phyloP scores from a whole-genome alignment of 1,140 invertebrate genomes.

The Planococcus citri region DNA sequence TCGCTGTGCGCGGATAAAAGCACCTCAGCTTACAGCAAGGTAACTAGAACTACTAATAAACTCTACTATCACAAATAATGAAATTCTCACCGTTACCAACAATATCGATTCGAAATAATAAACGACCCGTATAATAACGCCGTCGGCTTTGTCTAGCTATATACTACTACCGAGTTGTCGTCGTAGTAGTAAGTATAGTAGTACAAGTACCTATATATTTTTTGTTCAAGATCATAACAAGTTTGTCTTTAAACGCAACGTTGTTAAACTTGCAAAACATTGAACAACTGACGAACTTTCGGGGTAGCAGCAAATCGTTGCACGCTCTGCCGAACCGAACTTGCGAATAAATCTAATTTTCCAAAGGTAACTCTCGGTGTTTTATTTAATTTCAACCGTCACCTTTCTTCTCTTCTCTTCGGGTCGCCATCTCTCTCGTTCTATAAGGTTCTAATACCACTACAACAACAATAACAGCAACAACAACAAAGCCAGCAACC shows the following conservation, averaged over 20 bases:
- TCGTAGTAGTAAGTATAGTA: not conserved
- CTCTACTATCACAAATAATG: too few relatives aligned
- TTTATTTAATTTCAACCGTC: not conserved
- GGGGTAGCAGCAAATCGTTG: not conserved
- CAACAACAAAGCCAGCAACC: too few relatives aligned
- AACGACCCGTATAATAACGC: slow-evolving; percentile 6
- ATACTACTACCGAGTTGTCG: not conserved
- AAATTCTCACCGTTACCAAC: not conserved
- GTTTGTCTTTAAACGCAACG: slow-evolving; percentile 1
- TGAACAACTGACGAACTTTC: not conserved
- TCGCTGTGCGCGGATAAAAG: too few relatives aligned
- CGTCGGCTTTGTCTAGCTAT: not conserved
- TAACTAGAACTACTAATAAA: too few relatives aligned
- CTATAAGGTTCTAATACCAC: too few relatives aligned
- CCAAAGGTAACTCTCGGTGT: not conserved
- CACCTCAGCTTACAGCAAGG: too few relatives aligned
- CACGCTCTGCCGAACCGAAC: not conserved
- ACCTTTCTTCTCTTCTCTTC: not conserved
- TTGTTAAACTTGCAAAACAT: slow-evolving; percentile 3
- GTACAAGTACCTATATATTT: too few relatives aligned
- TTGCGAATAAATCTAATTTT: slow-evolving; percentile 2
- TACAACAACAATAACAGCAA: too few relatives aligned
- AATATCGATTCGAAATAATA: slow-evolving; percentile 2
- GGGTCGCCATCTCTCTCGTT: too few relatives aligned
- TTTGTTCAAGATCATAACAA: not conserved